Percentiles rank a stretch among this genome's conserved stretches.
phyloP scores from a whole-genome alignment of 2,888 invertebrate genomes.

The Drosophila infuscata region DNA sequence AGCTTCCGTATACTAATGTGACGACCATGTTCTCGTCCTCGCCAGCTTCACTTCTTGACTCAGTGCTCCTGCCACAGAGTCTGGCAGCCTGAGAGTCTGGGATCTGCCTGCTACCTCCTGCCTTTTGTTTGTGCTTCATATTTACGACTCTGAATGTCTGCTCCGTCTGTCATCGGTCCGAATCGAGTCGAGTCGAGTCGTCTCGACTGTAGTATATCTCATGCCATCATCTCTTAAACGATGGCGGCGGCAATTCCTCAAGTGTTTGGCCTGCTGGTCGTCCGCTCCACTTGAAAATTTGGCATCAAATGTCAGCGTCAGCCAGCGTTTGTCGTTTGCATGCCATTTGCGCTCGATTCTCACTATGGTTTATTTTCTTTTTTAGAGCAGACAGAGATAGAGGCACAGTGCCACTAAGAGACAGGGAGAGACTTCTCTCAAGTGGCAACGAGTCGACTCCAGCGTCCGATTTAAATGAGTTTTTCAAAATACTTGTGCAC shows the following conservation, averaged over 20 bases:
- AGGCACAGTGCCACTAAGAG: background rate
- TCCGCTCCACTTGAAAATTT: conserved; percentile 78
- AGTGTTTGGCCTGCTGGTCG: conserved; percentile 71
- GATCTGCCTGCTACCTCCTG: conserved; percentile 24
- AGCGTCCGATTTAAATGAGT: conserved; percentile 78
- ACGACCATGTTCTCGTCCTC: conserved; percentile 44
- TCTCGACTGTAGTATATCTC: conserved; percentile 65
- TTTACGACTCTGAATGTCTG: conserved; percentile 66
- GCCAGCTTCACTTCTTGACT: conserved; percentile 40
- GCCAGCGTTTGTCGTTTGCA: conserved; percentile 73
- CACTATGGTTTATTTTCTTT: conserved; percentile 54
- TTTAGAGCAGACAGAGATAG: conserved; percentile 14
- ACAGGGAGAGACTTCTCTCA: conserved; percentile 23
- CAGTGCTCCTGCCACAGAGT: conserved; percentile 32
- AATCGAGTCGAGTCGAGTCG: conserved; percentile 44
- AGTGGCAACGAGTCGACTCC: conserved; percentile 57
- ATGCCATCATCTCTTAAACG: conserved; percentile 79
- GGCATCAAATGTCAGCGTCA: conserved; percentile 81
- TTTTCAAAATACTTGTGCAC: conserved; percentile 80
- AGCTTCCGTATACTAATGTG: conserved; percentile 79
- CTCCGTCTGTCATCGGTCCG: conserved; percentile 2
- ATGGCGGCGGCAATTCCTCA: conserved; percentile 80
- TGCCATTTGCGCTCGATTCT: conserved; percentile 74
- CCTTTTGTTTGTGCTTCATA: conserved; percentile 77
- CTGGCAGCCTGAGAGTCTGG: conserved; percentile 30